phyloP scores from a whole-genome alignment of 2,113 vertebrate species.

The Scatophagus argus region DNA sequence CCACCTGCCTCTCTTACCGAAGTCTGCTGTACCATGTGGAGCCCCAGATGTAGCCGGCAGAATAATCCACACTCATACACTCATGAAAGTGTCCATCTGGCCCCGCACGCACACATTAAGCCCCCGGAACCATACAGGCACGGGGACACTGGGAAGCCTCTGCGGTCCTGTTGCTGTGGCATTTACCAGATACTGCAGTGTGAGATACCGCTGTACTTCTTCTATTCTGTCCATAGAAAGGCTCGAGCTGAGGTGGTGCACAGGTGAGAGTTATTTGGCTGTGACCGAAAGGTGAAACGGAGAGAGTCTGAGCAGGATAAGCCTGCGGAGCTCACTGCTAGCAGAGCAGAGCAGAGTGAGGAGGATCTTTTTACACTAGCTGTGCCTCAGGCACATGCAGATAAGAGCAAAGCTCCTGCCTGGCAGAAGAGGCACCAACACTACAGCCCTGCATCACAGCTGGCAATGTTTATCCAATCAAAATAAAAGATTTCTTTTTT shows the following conservation, averaged over 20 bases:
- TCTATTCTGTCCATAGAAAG: conserved; percentile 32
- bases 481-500: conserved; percentile 48
- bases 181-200: conserved; percentile 85
- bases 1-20: conserved; percentile 82
- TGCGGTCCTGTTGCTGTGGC: conserved; percentile 70
- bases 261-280: conserved; percentile 60
- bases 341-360: conserved; percentile 50
- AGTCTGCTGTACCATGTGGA: conserved; percentile 92
- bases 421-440: conserved; percentile 43
- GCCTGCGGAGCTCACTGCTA: conserved; percentile 53
- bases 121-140: conserved; percentile 86
- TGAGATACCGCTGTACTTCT: conserved; percentile 63
- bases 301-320: conserved; percentile 54
- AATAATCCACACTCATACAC: conserved; percentile 92
- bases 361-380: conserved; percentile 62
- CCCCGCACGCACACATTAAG: conserved; percentile 84
- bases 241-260: conserved; percentile 30
- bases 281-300: conserved; percentile 58
- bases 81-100: conserved; percentile 96
- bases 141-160: conserved; percentile 84
- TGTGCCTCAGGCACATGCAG: conserved; percentile 68
- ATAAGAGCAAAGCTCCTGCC: conserved; percentile 59
- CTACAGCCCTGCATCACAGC: conserved; percentile 60
- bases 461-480: conserved; percentile 67
- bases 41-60: conserved; percentile 95